Percentiles rank a stretch among this genome's conserved stretches.
These are phyloP conservation scores for Eidolon helvum DNA, from an alignment of 2,113 vertebrate species.

Conservation along the genomic window DNA sequence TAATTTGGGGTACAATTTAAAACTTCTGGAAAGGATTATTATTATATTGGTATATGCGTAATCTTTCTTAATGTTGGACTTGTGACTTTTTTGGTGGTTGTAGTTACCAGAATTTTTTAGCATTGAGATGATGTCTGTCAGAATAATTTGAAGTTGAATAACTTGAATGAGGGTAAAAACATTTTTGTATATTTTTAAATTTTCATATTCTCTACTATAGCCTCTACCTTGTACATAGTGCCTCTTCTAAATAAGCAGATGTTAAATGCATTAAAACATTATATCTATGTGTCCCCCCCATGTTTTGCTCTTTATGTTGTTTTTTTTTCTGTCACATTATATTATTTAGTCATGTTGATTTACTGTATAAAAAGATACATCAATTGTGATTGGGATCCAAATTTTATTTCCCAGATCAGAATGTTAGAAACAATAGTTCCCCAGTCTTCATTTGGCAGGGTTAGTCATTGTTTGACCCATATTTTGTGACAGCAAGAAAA, in stretches of 20 bases:
- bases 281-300: background rate
- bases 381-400: background rate
- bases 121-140: background rate
- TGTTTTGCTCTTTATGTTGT: background rate
- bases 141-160: background rate
- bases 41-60: background rate
- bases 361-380: background rate
- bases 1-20: constrained; percentile 28
- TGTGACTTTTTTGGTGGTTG: background rate
- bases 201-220: background rate
- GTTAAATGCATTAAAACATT: background rate
- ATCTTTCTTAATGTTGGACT: background rate
- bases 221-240: background rate
- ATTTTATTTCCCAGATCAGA: constrained; percentile 29
- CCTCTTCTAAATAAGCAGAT: background rate
- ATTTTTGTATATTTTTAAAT: background rate
- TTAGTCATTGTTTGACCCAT: background rate
- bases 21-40: background rate
- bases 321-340: background rate
- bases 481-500: background rate
- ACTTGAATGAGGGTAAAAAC: background rate
- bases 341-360: background rate
- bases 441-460: background rate
- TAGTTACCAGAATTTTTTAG: background rate
- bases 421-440: background rate